These are phyloP conservation scores for Lineus longissimus DNA, from an alignment of 1,140 invertebrate genomes.

Conservation along the genomic window DNA sequence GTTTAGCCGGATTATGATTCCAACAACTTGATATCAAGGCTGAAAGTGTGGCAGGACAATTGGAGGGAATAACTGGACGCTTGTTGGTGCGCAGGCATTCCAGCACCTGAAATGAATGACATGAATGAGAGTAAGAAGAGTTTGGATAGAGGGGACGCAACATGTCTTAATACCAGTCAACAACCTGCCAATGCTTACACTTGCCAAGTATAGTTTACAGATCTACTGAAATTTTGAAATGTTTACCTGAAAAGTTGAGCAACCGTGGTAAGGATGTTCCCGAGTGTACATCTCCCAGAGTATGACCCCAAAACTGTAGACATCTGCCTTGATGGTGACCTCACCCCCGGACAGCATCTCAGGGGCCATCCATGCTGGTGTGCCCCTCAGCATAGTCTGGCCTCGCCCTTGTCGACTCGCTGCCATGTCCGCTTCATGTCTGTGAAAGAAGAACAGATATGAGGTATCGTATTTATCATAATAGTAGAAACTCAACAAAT, in stretches of 20 bases:
- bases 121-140: background rate
- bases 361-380: conserved; percentile 45
- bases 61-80: conserved; percentile 31
- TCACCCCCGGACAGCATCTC: conserved; percentile 41
- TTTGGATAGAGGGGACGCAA: no score
- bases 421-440: conserved; percentile 38
- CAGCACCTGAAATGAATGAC: conserved; percentile 30
- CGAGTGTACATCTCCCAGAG: conserved; percentile 94
- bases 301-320: conserved; percentile 98
- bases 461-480: no score
- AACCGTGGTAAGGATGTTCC: conserved; percentile 90
- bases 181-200: background rate
- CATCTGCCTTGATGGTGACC: conserved; percentile 63
- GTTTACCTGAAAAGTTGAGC: conserved; percentile 41
- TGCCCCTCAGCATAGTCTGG: conserved; percentile 13
- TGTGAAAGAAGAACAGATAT: conserved; percentile 14
- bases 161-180: background rate
- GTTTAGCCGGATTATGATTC: conserved; percentile 33
- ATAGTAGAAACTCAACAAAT: no score
- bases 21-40: conserved; percentile 38
- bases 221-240: no score
- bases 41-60: conserved; percentile 30
- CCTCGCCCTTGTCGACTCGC: conserved; percentile 23
- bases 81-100: conserved; percentile 35
- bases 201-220: no score